Conservation (phyloP, 2,888 invertebrate species). For the Limnephilus rhombicus region DNA sequence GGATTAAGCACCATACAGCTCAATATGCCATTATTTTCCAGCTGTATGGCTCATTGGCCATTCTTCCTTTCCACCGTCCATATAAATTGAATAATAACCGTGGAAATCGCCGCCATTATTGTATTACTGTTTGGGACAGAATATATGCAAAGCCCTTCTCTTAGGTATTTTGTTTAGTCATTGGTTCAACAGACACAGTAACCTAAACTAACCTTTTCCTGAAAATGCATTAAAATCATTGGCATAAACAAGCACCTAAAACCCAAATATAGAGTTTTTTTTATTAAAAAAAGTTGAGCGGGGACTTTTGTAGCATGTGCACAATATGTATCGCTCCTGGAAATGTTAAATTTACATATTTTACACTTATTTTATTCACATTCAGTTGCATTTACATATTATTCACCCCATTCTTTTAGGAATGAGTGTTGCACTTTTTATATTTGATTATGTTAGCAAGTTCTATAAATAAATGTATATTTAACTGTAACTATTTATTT, state of each 20-base stretch:
- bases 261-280: neutral
- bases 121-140: no score
- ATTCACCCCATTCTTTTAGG: neutral
- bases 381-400: neutral
- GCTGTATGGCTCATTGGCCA: no score
- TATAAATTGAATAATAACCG: no score
- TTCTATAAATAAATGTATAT: constrained; percentile 45
- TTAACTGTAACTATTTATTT: constrained; percentile 29
- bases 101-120: no score
- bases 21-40: no score
- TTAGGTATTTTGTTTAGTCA: no score
- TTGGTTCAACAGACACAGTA: no score
- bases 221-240: neutral
- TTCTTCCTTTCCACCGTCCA: no score
- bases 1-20: no score
- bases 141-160: no score
- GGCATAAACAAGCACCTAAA: neutral
- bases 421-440: constrained; percentile 44
- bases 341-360: neutral
- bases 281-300: neutral
- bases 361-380: neutral
- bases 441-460: constrained; percentile 45
- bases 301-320: neutral
- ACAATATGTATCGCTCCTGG: neutral
- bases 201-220: neutral